Evolutionary conservation across 2,797 vertebrate genomes (phyloP), one percentile per base, ranked within the genome.

Genomic region (Acanthopagrus latus): DNA sequence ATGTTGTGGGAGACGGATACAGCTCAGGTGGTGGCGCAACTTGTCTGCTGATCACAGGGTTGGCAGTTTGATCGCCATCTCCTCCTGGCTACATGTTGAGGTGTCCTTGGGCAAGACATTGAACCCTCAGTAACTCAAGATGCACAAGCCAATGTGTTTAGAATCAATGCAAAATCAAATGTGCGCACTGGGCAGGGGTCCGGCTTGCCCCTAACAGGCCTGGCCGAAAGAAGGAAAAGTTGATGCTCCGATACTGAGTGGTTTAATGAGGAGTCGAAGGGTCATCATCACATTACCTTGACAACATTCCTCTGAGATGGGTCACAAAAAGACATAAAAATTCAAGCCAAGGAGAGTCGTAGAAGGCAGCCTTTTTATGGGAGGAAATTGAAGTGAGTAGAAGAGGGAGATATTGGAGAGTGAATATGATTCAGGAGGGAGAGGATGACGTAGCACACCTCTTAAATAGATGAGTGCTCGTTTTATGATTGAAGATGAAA

Each of bases 211-310:
- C 33, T 38, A 38, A 38, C 33, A 38, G 38, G 38, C 38, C 38
- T 38, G 38, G 38, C 9, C 9, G 9, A 38, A 38, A 38, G 33
- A 38, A 9, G 33, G 33, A 38, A 8, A 38, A 81, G 50, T 83
- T 72, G 76, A 88, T 78, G 73, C 63, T 73, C 56, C 77, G 63
- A 83, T 82, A 77, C 48, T 75, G 69, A 81, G 74, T 68, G 74
- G 85, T 88, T 85, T 89, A 90, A 89, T 78, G 81, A 80, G 74
- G 69, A 76, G 67, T 69, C 23, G 64, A 85, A 73, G 87, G 89
- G 81, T 92, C 86, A 86, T 80, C 84, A 76, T 87, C 71, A 88
- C 75, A 86, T 91, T 89, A 87, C 83, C 79, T 85, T 87, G 81
- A 81, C 82, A 84, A 74, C 75, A 80, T 80, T 85, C 84, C 81